Conservation (phyloP, 1,140 invertebrate genomes). For the Patella vulgata region DNA sequence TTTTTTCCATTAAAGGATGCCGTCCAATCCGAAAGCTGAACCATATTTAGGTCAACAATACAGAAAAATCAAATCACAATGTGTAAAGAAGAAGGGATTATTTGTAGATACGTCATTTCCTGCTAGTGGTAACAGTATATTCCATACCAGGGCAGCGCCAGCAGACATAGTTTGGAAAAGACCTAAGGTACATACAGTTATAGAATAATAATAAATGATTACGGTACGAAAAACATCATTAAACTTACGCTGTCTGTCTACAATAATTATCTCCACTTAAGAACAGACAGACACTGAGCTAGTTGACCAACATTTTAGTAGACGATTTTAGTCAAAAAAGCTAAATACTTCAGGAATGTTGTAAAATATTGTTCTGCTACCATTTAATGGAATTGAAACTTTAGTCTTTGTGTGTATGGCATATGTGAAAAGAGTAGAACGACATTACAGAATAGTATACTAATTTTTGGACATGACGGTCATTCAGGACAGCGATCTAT, state of each 20-base stretch:
- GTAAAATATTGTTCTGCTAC: no score
- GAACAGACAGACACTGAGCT: neutral
- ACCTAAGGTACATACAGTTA: slow-evolving; percentile 59
- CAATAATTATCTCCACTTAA: neutral
- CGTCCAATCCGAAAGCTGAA: slow-evolving; percentile 20
- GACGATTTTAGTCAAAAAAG: neutral
- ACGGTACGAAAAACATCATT: no score
- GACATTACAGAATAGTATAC: no score
- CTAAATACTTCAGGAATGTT: no score
- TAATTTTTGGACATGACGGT: no score
- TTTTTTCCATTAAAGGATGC: no score
- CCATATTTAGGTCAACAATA: slow-evolving; percentile 65
- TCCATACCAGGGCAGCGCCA: slow-evolving; percentile 54
- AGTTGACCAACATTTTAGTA: no score
- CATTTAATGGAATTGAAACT: no score
- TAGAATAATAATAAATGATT: slow-evolving; percentile 1
- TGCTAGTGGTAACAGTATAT: slow-evolving; percentile 67
- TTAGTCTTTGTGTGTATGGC: no score
- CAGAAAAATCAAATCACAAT: slow-evolving; percentile 55
- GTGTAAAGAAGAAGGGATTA: slow-evolving; percentile 57
- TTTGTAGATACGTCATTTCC: slow-evolving; percentile 70
- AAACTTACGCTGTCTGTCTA: neutral
- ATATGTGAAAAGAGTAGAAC: no score
- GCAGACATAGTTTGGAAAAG: slow-evolving; percentile 68
- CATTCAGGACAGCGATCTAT: no score